Percentiles rank a stretch among this genome's conserved stretches.
Evolutionary conservation across 92 coral and sea anemone species (phyloP).

Genomic region (Epizoanthus fatuus): DNA sequence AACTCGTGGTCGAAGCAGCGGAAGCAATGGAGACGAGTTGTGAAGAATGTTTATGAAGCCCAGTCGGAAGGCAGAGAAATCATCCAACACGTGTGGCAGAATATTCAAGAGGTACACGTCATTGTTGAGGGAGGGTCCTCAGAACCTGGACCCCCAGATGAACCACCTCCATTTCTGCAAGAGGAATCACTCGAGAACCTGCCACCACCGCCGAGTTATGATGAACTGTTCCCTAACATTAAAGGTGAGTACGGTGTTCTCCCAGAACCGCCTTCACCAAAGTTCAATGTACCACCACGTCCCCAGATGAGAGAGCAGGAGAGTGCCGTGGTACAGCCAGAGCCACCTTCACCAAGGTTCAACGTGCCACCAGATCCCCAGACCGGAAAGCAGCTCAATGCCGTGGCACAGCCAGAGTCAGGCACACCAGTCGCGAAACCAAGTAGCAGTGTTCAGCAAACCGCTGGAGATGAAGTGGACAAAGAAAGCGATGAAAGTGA

Average conservation of each 20-base stretch:
- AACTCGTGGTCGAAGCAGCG: slow-evolving; percentile 89
- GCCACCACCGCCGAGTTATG: slow-evolving; percentile 87
- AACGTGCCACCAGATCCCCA: not conserved
- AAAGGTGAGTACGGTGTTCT: slow-evolving; percentile 76
- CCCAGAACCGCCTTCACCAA: slow-evolving; percentile 76
- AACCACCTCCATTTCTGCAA: not conserved
- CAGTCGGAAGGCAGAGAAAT: slow-evolving; percentile 70
- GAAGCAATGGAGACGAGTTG: slow-evolving; percentile 92
- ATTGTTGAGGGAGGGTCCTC: not conserved
- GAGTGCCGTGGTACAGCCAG: not conserved
- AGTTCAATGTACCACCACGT: not conserved
- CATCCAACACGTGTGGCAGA: slow-evolving; percentile 60
- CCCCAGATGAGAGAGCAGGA: not conserved
- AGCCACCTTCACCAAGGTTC: slow-evolving; percentile 66
- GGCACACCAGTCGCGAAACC: not conserved
- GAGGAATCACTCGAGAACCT: slow-evolving; percentile 34
- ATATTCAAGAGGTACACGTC: slow-evolving; percentile 22
- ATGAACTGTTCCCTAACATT: slow-evolving; percentile 90
- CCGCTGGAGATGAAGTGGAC: not conserved
- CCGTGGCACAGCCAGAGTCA: not conserved
- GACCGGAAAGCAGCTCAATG: not conserved
- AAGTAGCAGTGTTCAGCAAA: not conserved
- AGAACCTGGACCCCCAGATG: not conserved
- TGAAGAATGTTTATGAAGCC: slow-evolving; percentile 88
- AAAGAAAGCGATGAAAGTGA: no score